Base-by-base conservation (phyloP, 2,888 invertebrate genomes). In the Xylota segnis region DNA sequence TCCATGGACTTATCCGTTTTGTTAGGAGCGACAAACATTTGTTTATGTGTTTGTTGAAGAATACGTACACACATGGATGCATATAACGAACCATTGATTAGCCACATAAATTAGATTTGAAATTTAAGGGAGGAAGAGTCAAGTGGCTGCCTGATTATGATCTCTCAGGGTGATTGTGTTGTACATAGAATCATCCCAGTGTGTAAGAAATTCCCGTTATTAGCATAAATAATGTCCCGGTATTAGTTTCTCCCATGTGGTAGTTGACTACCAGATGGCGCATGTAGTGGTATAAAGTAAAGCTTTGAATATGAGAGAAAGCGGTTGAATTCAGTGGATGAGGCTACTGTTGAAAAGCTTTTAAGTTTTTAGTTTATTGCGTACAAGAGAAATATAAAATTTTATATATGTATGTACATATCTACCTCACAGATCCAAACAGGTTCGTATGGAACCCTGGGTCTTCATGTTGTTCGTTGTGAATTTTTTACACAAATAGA, bases 201-300 rank as follows among this genome's bases (percentile, higher is more conserved):
- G 6, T 0, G 10, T 1, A 10, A 18, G 7, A 9, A 23, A 14
- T 3, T 40, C 66, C 66, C 66, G 52, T 5, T 66, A 4, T 66
- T 12, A 47, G 27, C 63, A 63, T 47, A 63, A 47, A 63, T 18
- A 45, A 16, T n/a, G 47, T 63, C 63, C 63, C 63, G 0, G 6
- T 47, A 5, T 23, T 65, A 4, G 6, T 23, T 12, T 3, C 5
- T 12, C n/a, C n/a, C n/a, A 12, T 27, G 9, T 4, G 1, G 10
- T 4, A 12, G 10, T 52, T 29, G 16, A 16, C 1, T n/a, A 50
- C 16, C 7, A 66, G 66, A 66, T 66, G 66, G 34, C 52, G 52
- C 5, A 3, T 5, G 0, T 7, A 2, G 2, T 4, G 18, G 4
- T 7, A 16, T 0, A 34, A 18, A 5, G 10, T 16, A n/a, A 10